Evolutionary conservation across 2,888 invertebrate genomes (phyloP), one percentile per base, ranked within the genome.

Genomic region (Cotesia congregata): DNA sequence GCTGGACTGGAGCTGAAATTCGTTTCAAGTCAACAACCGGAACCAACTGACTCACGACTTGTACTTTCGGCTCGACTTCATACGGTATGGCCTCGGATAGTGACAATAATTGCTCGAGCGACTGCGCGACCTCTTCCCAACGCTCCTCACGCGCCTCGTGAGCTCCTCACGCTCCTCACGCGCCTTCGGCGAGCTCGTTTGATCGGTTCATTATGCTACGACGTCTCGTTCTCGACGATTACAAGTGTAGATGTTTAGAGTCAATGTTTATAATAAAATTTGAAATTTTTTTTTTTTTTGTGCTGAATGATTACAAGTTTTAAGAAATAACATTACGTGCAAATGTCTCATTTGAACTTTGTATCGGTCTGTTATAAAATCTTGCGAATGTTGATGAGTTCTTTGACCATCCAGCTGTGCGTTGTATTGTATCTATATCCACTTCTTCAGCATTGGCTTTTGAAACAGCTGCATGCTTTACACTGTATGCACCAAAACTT

Each of bases 291-390:
- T 41, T 41, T 41, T 41, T 41, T 41, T 41, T 41, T 41, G 40
- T 41, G 41, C 41, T 3, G 41, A 41, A 41, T 0, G 1, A 5
- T 41, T 41, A 9, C 1, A 41, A 41, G 5, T 41, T 50, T 50
- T 50, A 50, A 50, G 7, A 50, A 50, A 50, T 50, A 50, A 50
- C 50, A 50, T 50, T 50, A 50, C 50, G 50, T 41, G 68, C 68
- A 68, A 68, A 68, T 15, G 4, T 15, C 5, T 68, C 5, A 40
- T 68, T 68, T 15, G 39, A 9, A 9, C 4, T 17, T 6, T 7
- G 39, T 17, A 77, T 41, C 6, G 71, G 74, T 50, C 70, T 60
- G 38, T 77, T 70, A 59, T 77, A 71, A 60, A 77, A 74, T 67
- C 15, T 20, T 12, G 74, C 74, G 12, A 74, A 74, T 7, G 40